Conservation (phyloP, 2,888 invertebrate species). For the Crepidodera aurea region DNA sequence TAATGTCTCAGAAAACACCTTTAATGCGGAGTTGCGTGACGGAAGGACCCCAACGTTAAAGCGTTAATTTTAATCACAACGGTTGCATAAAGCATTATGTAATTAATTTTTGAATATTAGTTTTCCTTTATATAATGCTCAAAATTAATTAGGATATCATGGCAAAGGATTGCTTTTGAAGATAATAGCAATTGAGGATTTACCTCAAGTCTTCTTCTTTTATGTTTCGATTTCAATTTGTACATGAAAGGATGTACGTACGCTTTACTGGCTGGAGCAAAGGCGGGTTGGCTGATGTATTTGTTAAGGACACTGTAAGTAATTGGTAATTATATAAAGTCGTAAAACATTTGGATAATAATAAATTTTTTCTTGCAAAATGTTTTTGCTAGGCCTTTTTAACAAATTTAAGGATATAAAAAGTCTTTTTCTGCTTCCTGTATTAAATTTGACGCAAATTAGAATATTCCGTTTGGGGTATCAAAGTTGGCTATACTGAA, state of each 20-base stretch:
- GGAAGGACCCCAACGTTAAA: conserved; percentile 7
- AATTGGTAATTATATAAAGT: too few relatives aligned
- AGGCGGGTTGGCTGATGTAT: too few relatives aligned
- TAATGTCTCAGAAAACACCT: conserved; percentile 1
- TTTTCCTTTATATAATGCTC: conserved; percentile 28
- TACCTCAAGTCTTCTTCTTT: conserved; percentile 5
- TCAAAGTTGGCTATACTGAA: background rate
- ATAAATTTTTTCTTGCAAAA: too few relatives aligned
- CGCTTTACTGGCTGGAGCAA: too few relatives aligned
- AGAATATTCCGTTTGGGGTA: background rate
- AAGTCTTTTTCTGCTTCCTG: too few relatives aligned
- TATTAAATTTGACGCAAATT: conserved; percentile 1
- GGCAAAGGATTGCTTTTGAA: conserved; percentile 8
- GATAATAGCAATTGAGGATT: conserved; percentile 13
- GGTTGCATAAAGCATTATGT: conserved; percentile 23
- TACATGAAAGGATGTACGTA: background rate
- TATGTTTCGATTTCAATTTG: conserved; percentile 3
- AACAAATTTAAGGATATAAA: too few relatives aligned
- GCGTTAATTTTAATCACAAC: background rate
- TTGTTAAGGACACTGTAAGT: too few relatives aligned
- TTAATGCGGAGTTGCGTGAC: conserved; percentile 26
- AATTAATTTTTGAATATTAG: conserved; percentile 36
- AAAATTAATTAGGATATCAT: conserved; percentile 27
- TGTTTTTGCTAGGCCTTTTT: too few relatives aligned
- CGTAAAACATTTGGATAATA: too few relatives aligned